These are phyloP conservation scores for Nyctereutes procyonoides DNA, from an alignment of 2,113 vertebrate genomes.

Conservation along the genomic window DNA sequence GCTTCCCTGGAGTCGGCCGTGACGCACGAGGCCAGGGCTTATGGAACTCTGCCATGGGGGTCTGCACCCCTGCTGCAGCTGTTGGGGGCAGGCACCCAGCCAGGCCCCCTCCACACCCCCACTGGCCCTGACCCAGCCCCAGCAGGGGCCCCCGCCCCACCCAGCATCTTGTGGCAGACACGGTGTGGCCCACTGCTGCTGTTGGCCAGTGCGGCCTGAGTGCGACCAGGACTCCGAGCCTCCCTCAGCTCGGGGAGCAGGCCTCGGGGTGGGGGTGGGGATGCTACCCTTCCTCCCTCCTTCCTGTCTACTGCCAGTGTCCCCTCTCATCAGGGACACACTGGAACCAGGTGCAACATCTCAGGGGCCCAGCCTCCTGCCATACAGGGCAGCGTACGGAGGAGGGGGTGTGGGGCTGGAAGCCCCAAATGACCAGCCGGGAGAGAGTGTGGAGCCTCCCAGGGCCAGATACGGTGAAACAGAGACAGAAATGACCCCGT, in stretches of 20 bases:
- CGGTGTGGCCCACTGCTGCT: background rate
- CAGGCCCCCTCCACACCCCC: background rate
- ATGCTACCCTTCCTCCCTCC: background rate
- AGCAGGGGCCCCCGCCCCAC: background rate
- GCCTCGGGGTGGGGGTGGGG: no score
- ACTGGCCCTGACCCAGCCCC: background rate
- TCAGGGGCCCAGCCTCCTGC: background rate
- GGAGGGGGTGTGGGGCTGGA: background rate
- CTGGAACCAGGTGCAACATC: background rate
- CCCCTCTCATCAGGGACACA: no score
- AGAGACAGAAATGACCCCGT: background rate
- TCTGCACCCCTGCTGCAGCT: background rate
- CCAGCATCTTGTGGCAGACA: accelerated
- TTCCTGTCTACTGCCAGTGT: no score
- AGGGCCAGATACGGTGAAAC: no score
- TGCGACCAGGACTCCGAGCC: no score
- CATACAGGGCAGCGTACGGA: background rate
- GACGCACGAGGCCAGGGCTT: background rate
- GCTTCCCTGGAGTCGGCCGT: background rate
- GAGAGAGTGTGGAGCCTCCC: background rate
- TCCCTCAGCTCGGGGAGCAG: no score
- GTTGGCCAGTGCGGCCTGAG: background rate
- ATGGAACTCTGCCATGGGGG: no score
- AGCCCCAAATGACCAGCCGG: background rate
- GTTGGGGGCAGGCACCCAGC: background rate